Conservation (phyloP, 2,888 invertebrate species). For the Oeneis ivallda region DNA sequence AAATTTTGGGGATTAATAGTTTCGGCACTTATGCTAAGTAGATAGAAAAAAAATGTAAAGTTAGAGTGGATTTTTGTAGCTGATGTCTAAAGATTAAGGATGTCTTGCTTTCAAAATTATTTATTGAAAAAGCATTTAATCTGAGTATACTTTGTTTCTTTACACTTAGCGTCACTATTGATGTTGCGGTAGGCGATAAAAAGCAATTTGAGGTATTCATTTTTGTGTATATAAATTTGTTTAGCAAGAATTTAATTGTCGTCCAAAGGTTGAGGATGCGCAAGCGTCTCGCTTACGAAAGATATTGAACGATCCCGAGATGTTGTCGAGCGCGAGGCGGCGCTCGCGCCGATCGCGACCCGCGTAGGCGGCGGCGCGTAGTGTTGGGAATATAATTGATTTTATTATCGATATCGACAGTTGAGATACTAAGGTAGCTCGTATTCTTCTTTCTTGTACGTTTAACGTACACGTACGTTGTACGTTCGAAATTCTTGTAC, state of each 20-base stretch:
- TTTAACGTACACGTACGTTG: too few relatives aligned
- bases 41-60: too few relatives aligned
- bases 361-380: slow-evolving; percentile 71
- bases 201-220: slow-evolving; percentile 45
- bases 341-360: slow-evolving; percentile 70
- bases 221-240: slow-evolving; percentile 43
- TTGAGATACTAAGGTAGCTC: background rate
- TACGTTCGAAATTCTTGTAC: too few relatives aligned
- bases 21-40: too few relatives aligned
- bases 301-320: slow-evolving; percentile 74
- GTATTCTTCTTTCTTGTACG: too few relatives aligned
- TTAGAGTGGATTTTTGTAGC: too few relatives aligned
- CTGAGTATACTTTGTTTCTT: background rate
- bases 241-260: slow-evolving; percentile 36
- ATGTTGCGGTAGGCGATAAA: slow-evolving; percentile 48
- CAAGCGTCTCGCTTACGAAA: slow-evolving; percentile 63
- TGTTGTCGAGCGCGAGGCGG: slow-evolving; percentile 74
- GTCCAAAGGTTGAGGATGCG: slow-evolving; percentile 65
- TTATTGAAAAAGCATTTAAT: too few relatives aligned
- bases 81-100: too few relatives aligned
- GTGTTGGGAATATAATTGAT: slow-evolving; percentile 43
- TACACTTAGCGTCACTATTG: slow-evolving; percentile 25
- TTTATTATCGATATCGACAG: slow-evolving; percentile 38
- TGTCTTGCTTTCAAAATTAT: too few relatives aligned
- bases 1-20: too few relatives aligned